Conservation (phyloP, 2,888 invertebrate species). For the Eilema griseolum region DNA sequence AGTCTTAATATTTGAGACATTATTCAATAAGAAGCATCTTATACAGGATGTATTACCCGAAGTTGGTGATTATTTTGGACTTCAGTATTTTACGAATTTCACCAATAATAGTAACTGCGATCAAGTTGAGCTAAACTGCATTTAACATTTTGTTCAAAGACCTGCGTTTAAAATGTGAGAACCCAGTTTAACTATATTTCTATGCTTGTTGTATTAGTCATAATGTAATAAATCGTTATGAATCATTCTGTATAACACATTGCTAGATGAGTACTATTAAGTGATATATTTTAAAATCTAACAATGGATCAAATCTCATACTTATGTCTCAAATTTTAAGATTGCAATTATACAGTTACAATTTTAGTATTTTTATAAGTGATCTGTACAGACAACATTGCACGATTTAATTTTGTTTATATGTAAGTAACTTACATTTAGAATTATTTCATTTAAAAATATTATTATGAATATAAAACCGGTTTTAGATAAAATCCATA, state of each 20-base stretch:
- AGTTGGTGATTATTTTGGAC: not conserved
- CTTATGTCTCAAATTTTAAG: slow-evolving; percentile 30
- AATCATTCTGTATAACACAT: too few relatives aligned
- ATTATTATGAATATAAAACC: not conserved
- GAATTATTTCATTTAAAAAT: slow-evolving; percentile 17
- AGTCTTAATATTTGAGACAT: not conserved
- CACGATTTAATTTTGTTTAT: slow-evolving; percentile 22
- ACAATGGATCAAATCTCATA: slow-evolving; percentile 8
- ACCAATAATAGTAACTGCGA: too few relatives aligned
- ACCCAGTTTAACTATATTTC: not conserved
- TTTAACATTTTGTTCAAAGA: too few relatives aligned
- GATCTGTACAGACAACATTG: slow-evolving; percentile 24
- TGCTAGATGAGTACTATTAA: too few relatives aligned
- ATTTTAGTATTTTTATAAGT: slow-evolving; percentile 23
- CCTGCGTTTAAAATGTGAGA: not conserved
- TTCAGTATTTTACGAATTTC: too few relatives aligned
- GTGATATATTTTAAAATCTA: not conserved
- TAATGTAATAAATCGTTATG: too few relatives aligned
- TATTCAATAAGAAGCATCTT: not conserved
- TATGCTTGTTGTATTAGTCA: too few relatives aligned
- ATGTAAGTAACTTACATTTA: slow-evolving; percentile 21
- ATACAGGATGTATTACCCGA: not conserved
- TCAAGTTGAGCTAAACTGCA: too few relatives aligned
- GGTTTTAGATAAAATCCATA: not conserved
- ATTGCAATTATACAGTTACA: slow-evolving; percentile 16